Percentiles rank a stretch among this genome's conserved stretches.
Evolutionary conservation across 2,113 vertebrate genomes (phyloP).

Genomic region (Tetrao urogallus): DNA sequence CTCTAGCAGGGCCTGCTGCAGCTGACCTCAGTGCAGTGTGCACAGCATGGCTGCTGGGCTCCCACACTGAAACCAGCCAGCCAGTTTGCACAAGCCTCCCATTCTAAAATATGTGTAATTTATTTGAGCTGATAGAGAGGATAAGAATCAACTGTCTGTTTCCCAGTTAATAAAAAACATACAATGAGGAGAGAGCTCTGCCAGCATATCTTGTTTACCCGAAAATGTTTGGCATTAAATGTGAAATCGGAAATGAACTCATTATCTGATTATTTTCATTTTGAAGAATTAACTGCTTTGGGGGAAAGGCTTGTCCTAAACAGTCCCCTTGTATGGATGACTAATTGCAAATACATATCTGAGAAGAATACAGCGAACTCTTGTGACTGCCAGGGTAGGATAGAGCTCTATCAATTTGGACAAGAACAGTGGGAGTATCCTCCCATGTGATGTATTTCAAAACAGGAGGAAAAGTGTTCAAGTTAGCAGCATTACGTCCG

Average conservation of each 20-base stretch:
- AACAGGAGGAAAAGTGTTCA: slow-evolving; percentile 42
- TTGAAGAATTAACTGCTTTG: slow-evolving; percentile 78
- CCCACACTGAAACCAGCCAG: not conserved
- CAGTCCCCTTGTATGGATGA: slow-evolving; percentile 57
- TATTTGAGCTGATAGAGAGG: slow-evolving; percentile 63
- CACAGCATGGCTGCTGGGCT: slow-evolving; percentile 4
- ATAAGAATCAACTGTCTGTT: slow-evolving; percentile 73
- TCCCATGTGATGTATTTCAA: not conserved
- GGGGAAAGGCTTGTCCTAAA: slow-evolving; percentile 72
- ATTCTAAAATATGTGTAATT: slow-evolving; percentile 58
- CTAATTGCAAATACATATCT: slow-evolving; percentile 64
- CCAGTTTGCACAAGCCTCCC: slow-evolving; percentile 58
- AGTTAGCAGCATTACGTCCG: not conserved
- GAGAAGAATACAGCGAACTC: slow-evolving; percentile 9
- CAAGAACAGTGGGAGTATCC: not conserved
- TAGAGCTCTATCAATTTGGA: not conserved
- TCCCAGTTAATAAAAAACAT: slow-evolving; percentile 77
- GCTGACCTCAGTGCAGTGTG: not conserved
- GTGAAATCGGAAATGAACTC: slow-evolving; percentile 82
- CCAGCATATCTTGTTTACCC: slow-evolving; percentile 78
- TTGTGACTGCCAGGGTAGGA: not conserved
- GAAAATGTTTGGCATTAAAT: slow-evolving; percentile 78
- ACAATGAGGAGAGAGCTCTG: slow-evolving; percentile 68
- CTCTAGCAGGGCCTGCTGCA: not conserved
- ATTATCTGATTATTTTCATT: slow-evolving; percentile 84